Base-by-base conservation (phyloP, 1,140 invertebrate genomes). In the Drosophila nasuta region DNA sequence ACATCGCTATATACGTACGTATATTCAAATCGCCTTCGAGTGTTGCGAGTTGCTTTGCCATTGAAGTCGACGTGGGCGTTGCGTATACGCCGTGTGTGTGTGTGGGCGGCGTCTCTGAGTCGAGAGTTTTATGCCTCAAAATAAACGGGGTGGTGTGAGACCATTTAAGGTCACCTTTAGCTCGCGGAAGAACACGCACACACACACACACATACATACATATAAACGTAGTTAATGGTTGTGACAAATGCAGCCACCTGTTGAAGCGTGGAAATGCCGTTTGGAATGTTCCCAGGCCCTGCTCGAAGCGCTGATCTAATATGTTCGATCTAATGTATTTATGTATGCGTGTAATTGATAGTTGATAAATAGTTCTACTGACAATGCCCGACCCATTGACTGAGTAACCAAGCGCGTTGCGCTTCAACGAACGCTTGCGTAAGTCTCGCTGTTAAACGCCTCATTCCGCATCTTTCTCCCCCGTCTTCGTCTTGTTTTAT, bases 1-100 rank as follows among this genome's bases (percentile, higher is more conserved):
- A 51, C 17, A 10, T 25, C 0, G 20, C 20, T 28, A 10, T 35
- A 15, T 35, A 17, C 35, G 11, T 8, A 10, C 7, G 20, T 25
- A 38, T 56, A 56, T 8, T 13, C 15, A 25, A 25, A 30, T 69
- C 13, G 28, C 48, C 35, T 63, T 63, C 38, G 38, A 33, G 25
- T 70, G 41, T n/a, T 13, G 17, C 17, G 3, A 57, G 52, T 25
- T 25, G 20, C 13, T 20, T 76, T 80, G 83, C 66, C 73, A 82
- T 80, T 87, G 73, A 77, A 82, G 51, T 74, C 20, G 51, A 51
- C 33, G 62, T 76, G 74, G 68, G 68, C 74, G 74, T 72, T 76
- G 56, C 60, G 74, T 60, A 72, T 72, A 72, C 74, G 68, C 49
- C 74, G 65, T 63, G 72, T 74, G 54, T 43, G 20, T 25, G 20